A percentile compares a stretch with the other conserved stretches of the same genome.
Evolutionary conservation across 2,113 vertebrate genomes (phyloP).

Genomic region (Brachyhypopomus occidentalis): DNA sequence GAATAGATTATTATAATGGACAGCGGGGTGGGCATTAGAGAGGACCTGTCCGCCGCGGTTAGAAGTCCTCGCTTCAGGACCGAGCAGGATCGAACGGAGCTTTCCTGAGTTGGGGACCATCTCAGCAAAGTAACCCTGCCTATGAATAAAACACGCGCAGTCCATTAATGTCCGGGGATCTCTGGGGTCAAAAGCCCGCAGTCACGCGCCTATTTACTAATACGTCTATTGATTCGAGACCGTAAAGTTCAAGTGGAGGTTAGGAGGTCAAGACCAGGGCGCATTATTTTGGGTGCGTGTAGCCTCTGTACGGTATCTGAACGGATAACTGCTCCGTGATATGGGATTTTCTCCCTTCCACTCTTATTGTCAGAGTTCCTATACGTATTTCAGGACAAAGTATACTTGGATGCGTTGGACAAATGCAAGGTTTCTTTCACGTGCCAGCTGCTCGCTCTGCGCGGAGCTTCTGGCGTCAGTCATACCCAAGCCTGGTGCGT

Average conservation of each 20-base stretch:
- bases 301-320: no score
- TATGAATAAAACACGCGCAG: slow-evolving; percentile 76
- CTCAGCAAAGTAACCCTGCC: slow-evolving; percentile 65
- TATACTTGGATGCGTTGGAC: background rate
- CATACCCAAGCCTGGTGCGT: no score
- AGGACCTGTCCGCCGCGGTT: slow-evolving; percentile 75
- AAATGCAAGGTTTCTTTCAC: background rate
- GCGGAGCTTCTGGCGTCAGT: background rate
- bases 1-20: slow-evolving; percentile 83
- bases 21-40: slow-evolving; percentile 67
- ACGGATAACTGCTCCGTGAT: slow-evolving; percentile 10
- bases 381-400: background rate
- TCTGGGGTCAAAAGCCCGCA: slow-evolving; percentile 61
- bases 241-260: background rate
- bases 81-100: slow-evolving; percentile 54
- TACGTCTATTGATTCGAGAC: slow-evolving; percentile 41
- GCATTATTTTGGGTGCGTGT: no score
- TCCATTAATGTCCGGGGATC: slow-evolving; percentile 71
- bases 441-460: background rate
- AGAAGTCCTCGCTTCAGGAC: slow-evolving; percentile 69
- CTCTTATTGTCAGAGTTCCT: background rate
- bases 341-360: background rate
- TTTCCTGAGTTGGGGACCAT: slow-evolving; percentile 61
- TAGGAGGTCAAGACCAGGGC: background rate
- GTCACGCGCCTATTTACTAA: slow-evolving; percentile 63